Evolutionary conservation across 2,797 vertebrate genomes (phyloP), one percentile per base, ranked within the genome.

Genomic region (Phoebastria nigripes): DNA sequence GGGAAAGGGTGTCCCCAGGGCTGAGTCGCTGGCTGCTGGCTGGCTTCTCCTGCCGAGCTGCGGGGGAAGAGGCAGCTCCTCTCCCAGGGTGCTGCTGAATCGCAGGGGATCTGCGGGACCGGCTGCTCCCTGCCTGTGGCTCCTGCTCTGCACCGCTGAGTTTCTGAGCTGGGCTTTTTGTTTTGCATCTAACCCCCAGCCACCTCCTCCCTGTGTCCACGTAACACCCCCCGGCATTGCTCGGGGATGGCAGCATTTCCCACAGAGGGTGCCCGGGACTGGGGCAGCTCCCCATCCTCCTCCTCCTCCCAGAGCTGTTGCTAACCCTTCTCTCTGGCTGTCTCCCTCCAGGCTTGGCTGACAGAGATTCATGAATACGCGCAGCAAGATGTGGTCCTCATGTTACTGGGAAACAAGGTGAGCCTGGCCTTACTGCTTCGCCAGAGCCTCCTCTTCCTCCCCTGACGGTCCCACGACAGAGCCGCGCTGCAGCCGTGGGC

Each of bases 361-460:
- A 98, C 99, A 3, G 99, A 99, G 98, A 99, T 99, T 95, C 98
- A 99, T 2, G 99, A 99, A 91, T 99, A 99, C 0, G 98, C 99
- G n/a, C 99, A 99, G 95, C 98, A 98, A 81, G 98, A 99, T 1
- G 99, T 98, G 96, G 99, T 99, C 63, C 98, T 99, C 93, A 99
- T 99, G 99, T 97, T 99, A 66, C 98, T 99, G 90, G 99, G 99
- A 76, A 99, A 99, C 97, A 99, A 99, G 99, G 99, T 98, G 97
- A 98, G 98, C 9, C 11, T 1, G 1, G 54, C 14, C 51, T 46
- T 49, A 25, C 0, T 4, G 54, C 78, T 74, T 21, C 21, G 4
- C 26, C 47, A 54, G 26, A 66, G 42, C 65, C 49, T 89, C 61
- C 71, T 35, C 39, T 26, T 89, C 51, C 41, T 85, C 66, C 22